A percentile compares a stretch with the other conserved stretches of the same genome.
Conservation (phyloP, 2,797 vertebrate species). For the Megaceryle alcyon region DNA sequence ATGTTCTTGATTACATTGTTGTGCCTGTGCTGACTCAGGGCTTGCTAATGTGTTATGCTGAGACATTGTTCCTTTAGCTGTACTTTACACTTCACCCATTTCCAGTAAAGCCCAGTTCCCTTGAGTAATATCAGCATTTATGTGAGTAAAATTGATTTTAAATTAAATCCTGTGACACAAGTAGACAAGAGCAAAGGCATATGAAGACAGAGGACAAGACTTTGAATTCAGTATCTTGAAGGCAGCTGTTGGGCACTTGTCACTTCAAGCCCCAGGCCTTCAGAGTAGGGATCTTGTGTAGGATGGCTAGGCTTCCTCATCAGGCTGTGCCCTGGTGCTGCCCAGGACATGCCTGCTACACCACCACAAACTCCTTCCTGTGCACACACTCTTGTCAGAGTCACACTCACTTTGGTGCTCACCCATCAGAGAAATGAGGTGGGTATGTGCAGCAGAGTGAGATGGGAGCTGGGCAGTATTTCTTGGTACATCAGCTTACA, state of each 20-base stretch:
- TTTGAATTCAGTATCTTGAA: neutral
- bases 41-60: conserved; percentile 5
- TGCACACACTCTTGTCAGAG: fast-evolving
- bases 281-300: neutral
- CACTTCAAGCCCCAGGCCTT: neutral
- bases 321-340: neutral
- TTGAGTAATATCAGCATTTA: neutral
- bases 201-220: neutral
- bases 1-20: conserved; percentile 5
- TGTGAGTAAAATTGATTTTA: neutral
- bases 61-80: neutral
- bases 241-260: neutral
- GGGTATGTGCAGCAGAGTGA: fast-evolving
- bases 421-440: fast-evolving
- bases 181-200: neutral
- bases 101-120: neutral
- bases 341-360: neutral
- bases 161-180: neutral
- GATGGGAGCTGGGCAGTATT: fast-evolving
- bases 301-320: neutral
- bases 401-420: neutral
- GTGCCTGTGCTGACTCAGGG: conserved; percentile 2
- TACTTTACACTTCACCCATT: neutral
- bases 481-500: neutral
- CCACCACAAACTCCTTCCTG: neutral